These are phyloP conservation scores for Priocnemis perturbator DNA, from an alignment of 2,888 invertebrate species.

Conservation along the genomic window DNA sequence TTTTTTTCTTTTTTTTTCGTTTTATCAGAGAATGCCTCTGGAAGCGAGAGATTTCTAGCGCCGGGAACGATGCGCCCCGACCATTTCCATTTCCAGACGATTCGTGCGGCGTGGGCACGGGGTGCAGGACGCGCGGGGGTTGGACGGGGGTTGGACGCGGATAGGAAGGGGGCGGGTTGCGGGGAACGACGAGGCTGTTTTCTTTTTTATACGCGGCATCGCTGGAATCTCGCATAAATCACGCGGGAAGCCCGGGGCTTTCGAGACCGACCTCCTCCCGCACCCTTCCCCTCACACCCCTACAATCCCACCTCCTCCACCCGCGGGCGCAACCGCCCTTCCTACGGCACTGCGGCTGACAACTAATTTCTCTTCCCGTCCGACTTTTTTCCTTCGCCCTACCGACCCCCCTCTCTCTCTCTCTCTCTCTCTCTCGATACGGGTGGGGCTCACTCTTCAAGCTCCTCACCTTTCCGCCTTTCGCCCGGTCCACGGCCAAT, in stretches of 20 bases:
- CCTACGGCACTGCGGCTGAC: conserved; percentile 56
- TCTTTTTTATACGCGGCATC: conserved; percentile 51
- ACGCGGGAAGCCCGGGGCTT: conserved; percentile 42
- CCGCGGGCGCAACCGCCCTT: conserved; percentile 6
- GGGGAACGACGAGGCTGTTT: conserved; percentile 38
- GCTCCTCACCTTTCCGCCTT: conserved; percentile 9
- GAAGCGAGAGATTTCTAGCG: conserved; percentile 22
- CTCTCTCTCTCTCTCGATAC: conserved; percentile 13
- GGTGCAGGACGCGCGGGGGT: not conserved
- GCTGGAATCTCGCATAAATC: conserved; percentile 53
- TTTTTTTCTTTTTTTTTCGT: conserved; percentile 23
- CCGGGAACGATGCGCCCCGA: conserved; percentile 33
- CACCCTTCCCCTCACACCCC: conserved; percentile 22
- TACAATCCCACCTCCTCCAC: conserved; percentile 14
- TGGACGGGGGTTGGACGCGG: not conserved
- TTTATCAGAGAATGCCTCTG: conserved; percentile 26
- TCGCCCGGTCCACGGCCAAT: not conserved
- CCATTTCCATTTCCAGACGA: conserved; percentile 53
- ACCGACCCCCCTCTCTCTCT: conserved; percentile 8
- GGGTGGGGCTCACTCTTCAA: conserved; percentile 34
- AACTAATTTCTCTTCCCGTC: conserved; percentile 64
- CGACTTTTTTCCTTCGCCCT: conserved; percentile 41
- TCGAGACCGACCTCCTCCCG: conserved; percentile 31
- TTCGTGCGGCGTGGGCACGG: conserved; percentile 20
- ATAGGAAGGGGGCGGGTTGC: conserved; percentile 15